Evolutionary conservation across 1,140 invertebrate genomes (phyloP), one percentile per base, ranked within the genome.

Genomic region (Hermatobates lingyangjiaoensis): DNA sequence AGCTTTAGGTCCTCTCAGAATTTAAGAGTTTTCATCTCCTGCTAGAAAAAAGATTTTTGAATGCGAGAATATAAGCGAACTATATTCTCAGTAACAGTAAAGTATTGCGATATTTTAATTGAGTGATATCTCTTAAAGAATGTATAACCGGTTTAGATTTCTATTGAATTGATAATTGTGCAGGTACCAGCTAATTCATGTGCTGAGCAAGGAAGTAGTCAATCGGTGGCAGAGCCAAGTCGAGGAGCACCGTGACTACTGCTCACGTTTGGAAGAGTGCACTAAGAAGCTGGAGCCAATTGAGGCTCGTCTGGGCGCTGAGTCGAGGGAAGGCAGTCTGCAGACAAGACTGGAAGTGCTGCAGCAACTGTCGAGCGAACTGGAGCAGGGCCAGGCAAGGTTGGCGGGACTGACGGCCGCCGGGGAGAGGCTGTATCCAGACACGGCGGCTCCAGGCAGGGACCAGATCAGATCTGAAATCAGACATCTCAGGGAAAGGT

Each of bases 361-460:
- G 14, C 79, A 90, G 68, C 70, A 81, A n/a, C 69, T 94, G 23
- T 63, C 84, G 24, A 67, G 81, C 5, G 87, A 93, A 62, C 76
- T 77, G 53, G 88, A 94, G 55, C 81, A 89, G 64, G 84, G 82
- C 12, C 75, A 83, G 53, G 76, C 27, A 23, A 80, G 81, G 59
- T 72, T 94, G 38, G 73, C 74, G 25, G 73, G 76, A 15, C 60
- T 91, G 1, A 79, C 79, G 3, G 70, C 79, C 3, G 67, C 81
- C 15, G 88, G 85, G 3, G 91, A 96, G 61, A 81, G 83, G 63
- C 75, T 94, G 24, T 77, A 88, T 54, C 85, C 88, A 0, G 87
- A 93, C 64, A 96, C 91, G 3, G 85, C 89, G 2, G 81, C 88
- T 24, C 74, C 78, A 59, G 92, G 91, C 12, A 74, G 92, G 52